Evolutionary conservation across 2,797 vertebrate species (phyloP).

Genomic region (Characodon lateralis): DNA sequence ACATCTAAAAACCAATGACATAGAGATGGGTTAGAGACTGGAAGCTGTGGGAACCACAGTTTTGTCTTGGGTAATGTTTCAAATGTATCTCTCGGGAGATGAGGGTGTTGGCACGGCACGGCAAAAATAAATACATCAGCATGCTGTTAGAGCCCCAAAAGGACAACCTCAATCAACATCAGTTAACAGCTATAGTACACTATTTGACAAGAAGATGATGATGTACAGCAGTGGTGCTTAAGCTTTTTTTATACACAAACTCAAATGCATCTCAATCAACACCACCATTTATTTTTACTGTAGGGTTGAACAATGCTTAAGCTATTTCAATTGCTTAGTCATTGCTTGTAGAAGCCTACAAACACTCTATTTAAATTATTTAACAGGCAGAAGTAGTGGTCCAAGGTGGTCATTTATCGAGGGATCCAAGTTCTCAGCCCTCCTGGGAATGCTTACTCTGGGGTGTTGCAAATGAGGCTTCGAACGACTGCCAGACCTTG

Average conservation of each 20-base stretch:
- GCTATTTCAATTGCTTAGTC: neutral
- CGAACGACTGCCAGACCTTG: neutral
- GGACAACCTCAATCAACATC: conserved; percentile 38
- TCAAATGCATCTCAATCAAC: conserved; percentile 9
- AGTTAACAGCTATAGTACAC: conserved; percentile 26
- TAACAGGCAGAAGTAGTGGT: neutral
- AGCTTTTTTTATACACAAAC: conserved; percentile 1
- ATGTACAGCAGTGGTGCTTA: conserved; percentile 10
- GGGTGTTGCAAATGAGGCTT: neutral
- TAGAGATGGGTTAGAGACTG: conserved; percentile 46
- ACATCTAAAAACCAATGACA: conserved; percentile 57
- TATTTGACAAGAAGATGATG: conserved; percentile 32
- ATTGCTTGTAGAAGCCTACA: neutral
- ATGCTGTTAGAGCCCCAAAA: conserved; percentile 11
- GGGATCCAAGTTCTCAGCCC: neutral
- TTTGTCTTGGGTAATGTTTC: conserved; percentile 48
- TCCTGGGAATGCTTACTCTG: neutral
- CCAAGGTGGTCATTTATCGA: neutral
- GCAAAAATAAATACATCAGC: conserved; percentile 16
- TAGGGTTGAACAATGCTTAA: neutral
- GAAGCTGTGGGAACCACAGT: conserved; percentile 23
- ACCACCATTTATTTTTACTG: neutral
- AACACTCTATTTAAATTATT: neutral
- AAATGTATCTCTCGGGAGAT: conserved; percentile 39
- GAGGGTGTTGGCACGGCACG: conserved; percentile 23